These are phyloP conservation scores for Embidobia sp. DNA, from an alignment of 2,888 invertebrate species.

Conservation along the genomic window DNA sequence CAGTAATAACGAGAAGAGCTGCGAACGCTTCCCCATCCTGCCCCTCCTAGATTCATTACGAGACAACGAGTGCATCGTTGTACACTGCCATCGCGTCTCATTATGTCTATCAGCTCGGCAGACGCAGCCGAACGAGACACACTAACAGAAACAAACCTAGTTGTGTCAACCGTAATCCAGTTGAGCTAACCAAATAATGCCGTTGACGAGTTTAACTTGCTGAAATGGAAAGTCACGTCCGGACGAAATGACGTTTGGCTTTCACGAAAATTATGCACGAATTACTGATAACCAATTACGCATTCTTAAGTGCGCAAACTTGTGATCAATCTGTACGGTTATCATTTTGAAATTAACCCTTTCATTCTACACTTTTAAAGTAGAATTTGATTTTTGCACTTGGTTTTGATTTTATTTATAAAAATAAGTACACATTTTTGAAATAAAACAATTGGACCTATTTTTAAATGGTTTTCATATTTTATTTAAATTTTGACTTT, in stretches of 20 bases:
- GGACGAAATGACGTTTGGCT: neutral
- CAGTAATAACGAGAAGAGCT: too few species aligned
- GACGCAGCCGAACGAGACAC: constrained; percentile 31
- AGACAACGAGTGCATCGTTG: constrained; percentile 78
- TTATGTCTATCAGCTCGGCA: constrained; percentile 37
- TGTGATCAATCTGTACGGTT: too few species aligned
- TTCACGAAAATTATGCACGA: constrained; percentile 3
- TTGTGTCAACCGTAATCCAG: constrained; percentile 36
- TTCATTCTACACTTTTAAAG: too few species aligned
- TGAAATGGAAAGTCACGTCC: constrained; percentile 36
- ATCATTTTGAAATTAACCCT: too few species aligned
- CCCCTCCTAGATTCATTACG: constrained; percentile 79
- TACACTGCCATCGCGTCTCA: constrained; percentile 73
- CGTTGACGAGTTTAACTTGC: constrained; percentile 28
- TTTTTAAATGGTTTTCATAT: too few species aligned
- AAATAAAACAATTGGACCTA: too few species aligned
- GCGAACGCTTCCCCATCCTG: constrained; percentile 73
- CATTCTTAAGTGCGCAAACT: too few species aligned
- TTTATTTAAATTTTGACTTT: too few species aligned
- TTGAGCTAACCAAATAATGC: constrained; percentile 45
- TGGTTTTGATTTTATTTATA: too few species aligned
- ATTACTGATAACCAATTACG: neutral
- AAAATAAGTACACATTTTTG: too few species aligned
- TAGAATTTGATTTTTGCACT: too few species aligned
- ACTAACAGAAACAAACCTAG: constrained; percentile 37